Conservation (phyloP, 2,888 invertebrate genomes). For the Drosophila infuscata region DNA sequence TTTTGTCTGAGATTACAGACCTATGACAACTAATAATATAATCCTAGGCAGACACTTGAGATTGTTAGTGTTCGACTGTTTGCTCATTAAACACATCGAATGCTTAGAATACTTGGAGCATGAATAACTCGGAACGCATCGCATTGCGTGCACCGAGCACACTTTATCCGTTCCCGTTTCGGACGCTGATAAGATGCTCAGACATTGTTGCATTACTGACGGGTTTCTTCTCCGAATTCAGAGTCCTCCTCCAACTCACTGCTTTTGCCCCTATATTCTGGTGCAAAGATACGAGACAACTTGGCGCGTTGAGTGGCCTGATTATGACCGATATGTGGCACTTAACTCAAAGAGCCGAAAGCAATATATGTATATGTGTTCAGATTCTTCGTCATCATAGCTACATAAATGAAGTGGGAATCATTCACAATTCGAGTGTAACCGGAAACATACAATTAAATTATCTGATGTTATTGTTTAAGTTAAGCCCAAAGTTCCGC, state of each 20-base stretch:
- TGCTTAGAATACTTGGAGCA: slow-evolving; percentile 28
- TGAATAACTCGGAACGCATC: slow-evolving; percentile 25
- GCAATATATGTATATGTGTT: background rate
- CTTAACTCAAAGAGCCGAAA: slow-evolving; percentile 6
- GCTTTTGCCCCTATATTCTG: background rate
- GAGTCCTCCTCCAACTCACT: background rate
- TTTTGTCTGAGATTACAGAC: slow-evolving; percentile 13
- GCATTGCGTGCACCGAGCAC: background rate
- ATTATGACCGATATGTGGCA: slow-evolving; percentile 6
- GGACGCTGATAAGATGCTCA: slow-evolving; percentile 37
- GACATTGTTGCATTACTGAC: slow-evolving; percentile 17
- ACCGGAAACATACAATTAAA: slow-evolving; percentile 24
- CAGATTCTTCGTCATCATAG: slow-evolving; percentile 22
- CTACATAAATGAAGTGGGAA: slow-evolving; percentile 27
- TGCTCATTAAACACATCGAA: slow-evolving; percentile 11
- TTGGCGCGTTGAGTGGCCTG: background rate
- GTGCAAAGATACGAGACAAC: background rate
- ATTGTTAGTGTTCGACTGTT: slow-evolving; percentile 13
- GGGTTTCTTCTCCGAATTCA: slow-evolving; percentile 9
- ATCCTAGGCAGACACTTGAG: slow-evolving; percentile 12
- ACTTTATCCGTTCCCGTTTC: slow-evolving; percentile 3
- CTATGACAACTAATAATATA: slow-evolving; percentile 24
- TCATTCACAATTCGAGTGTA: background rate
- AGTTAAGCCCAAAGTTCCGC: background rate
- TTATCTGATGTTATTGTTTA: slow-evolving; percentile 3